Conservation (phyloP, 2,888 invertebrate species). For the Platyscelio sp. region DNA sequence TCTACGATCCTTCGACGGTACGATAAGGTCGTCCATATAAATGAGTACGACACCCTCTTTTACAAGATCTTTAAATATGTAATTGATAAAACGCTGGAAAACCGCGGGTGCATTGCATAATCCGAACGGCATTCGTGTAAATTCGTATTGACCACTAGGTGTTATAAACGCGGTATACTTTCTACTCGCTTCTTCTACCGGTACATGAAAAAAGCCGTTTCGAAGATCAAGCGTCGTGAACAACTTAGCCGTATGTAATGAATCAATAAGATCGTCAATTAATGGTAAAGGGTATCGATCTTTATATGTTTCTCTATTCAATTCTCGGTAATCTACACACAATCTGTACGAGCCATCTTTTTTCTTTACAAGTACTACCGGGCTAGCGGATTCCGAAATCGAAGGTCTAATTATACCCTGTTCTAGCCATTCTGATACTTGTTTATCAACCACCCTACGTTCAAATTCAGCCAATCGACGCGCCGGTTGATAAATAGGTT, state of each 20-base stretch:
- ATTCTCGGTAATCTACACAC: slow-evolving; percentile 16
- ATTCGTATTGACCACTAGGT: slow-evolving; percentile 15
- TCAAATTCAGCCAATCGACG: neutral
- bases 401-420: slow-evolving; percentile 28
- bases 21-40: slow-evolving; percentile 15
- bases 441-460: slow-evolving; percentile 2
- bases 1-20: neutral
- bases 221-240: slow-evolving; percentile 15
- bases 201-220: slow-evolving; percentile 21
- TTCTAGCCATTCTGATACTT: slow-evolving; percentile 9
- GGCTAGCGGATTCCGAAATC: slow-evolving; percentile 14
- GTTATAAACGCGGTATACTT: slow-evolving; percentile 2
- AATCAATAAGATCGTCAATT: slow-evolving; percentile 15
- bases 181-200: neutral
- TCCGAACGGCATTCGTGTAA: slow-evolving; percentile 15
- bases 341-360: slow-evolving; percentile 10
- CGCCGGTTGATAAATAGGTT: slow-evolving; percentile 2
- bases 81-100: neutral
- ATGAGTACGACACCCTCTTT: neutral
- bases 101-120: neutral
- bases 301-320: slow-evolving; percentile 1
- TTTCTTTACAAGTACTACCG: slow-evolving; percentile 4
- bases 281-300: slow-evolving; percentile 19
- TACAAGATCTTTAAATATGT: slow-evolving; percentile 53
- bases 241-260: neutral